Evolutionary conservation across 1,140 invertebrate species (phyloP).

Genomic region (Trichonephila clavata): DNA sequence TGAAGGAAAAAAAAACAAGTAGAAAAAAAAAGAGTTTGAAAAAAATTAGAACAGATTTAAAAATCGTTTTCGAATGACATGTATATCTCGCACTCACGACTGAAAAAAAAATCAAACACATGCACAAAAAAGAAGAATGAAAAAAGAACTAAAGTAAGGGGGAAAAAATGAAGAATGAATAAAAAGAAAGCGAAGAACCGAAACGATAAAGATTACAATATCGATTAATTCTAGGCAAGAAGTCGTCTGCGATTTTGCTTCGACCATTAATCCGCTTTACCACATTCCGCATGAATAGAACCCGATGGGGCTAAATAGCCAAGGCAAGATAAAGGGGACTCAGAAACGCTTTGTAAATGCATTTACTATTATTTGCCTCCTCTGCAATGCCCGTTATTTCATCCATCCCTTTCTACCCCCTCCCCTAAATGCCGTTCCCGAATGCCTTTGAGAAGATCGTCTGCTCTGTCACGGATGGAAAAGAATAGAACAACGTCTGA

Average conservation of each 20-base stretch:
- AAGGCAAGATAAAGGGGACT: background rate
- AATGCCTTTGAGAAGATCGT: constrained; percentile 22
- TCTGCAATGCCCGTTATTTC: background rate
- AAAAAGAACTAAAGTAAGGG: background rate
- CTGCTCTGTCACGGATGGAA: constrained; percentile 16
- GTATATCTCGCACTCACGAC: background rate
- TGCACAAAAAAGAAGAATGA: background rate
- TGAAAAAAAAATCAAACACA: background rate
- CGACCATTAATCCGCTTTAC: constrained; percentile 21
- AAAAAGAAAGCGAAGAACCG: background rate
- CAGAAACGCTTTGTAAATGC: background rate
- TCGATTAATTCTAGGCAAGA: constrained; percentile 30
- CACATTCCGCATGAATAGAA: constrained; percentile 17
- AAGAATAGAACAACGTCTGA: constrained; percentile 23
- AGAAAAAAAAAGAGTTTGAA: background rate
- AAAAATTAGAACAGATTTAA: constrained; percentile 15
- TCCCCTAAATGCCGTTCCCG: background rate
- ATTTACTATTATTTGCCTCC: constrained; percentile 13
- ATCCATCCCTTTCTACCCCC: background rate
- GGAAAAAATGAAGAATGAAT: background rate
- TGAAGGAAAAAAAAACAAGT: background rate
- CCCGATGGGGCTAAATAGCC: constrained; percentile 6
- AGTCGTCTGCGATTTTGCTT: constrained; percentile 26
- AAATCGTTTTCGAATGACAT: constrained; percentile 27
- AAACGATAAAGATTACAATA: constrained; percentile 32